A percentile compares a stretch with the other conserved stretches of the same genome.
These are phyloP conservation scores for Athripsodes cinereus DNA, from an alignment of 2,888 invertebrate genomes.

Conservation along the genomic window DNA sequence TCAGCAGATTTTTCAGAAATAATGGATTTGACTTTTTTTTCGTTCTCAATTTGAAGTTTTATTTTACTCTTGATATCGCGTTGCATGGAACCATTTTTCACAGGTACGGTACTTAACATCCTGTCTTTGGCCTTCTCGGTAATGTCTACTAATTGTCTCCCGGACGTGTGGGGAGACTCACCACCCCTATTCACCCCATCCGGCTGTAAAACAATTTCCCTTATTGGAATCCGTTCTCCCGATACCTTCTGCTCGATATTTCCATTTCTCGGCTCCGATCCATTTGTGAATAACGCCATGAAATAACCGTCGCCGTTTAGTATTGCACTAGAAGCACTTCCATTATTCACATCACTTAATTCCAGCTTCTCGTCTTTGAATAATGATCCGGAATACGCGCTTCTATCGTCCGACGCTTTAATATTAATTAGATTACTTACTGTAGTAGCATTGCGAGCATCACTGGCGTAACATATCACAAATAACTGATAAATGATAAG, in stretches of 20 bases:
- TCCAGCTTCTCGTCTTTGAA: too few species aligned
- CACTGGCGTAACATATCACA: too few species aligned
- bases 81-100: constrained; percentile 25
- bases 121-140: constrained; percentile 18
- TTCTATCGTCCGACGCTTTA: too few species aligned
- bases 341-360: too few species aligned
- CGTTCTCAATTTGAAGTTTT: not conserved
- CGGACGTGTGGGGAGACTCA: constrained; percentile 8
- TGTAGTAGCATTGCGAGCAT: too few species aligned
- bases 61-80: constrained; percentile 15
- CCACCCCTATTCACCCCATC: constrained; percentile 1
- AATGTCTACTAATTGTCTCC: constrained; percentile 27
- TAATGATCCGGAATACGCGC: too few species aligned
- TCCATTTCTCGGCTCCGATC: not conserved
- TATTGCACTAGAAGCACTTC: too few species aligned
- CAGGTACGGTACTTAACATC: constrained; percentile 14
- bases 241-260: constrained; percentile 12
- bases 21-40: not conserved
- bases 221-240: constrained; percentile 17
- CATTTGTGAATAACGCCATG: not conserved
- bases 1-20: not conserved
- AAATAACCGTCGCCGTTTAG: too few species aligned
- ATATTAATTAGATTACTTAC: too few species aligned
- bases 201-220: constrained; percentile 18
- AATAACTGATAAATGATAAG: too few species aligned